Evolutionary conservation across 1,140 invertebrate species (phyloP), one percentile per base, ranked within the genome.

Genomic region (Drosophila insularis): DNA sequence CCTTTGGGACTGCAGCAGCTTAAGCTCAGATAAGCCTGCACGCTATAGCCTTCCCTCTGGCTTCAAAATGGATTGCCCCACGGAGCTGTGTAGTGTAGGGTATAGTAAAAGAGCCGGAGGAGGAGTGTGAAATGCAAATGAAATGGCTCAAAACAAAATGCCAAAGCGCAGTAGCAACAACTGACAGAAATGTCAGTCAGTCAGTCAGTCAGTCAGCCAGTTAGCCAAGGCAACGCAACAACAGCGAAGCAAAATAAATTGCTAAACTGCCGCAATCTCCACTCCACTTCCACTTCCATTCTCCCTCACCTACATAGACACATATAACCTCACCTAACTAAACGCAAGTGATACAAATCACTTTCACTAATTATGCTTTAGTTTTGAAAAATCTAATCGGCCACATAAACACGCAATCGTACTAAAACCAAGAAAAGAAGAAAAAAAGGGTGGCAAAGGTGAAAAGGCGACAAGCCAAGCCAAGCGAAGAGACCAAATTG

Each of bases 281-380:
- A 19, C 8, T 2, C 7, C 40, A 5, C 14, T 17, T 17, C 37
- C 10, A 8, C 32, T 13, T 37, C 11, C 27, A 6, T 5, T 37
- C 2, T 13, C 11, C 11, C 35, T 3, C 35, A 11, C 3, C 11
- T 13, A 13, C 2, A 37, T 27, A 27, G 4, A 27, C 6, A 27
- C 27, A 5, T 5, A 27, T 27, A 27, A 27, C 27, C 27, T 27
- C 32, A 40, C 11, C 39, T 14, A 7, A 50, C 54, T 61, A 35
- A 4, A 11, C 61, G 65, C 65, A 56, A 54, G 50, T 40, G 72
- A 87, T 55, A 89, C 72, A 89, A 89, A 89, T 87, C 84, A 84
- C 84, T 74, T 81, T 87, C 65, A 82, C 80, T 87, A 87, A 87
- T 87, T 87, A 89, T 84, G 68, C 77, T 75, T 72, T 60, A 56